Evolutionary conservation across 2,113 vertebrate genomes (phyloP).

Genomic region (Phyllostomus discolor): DNA sequence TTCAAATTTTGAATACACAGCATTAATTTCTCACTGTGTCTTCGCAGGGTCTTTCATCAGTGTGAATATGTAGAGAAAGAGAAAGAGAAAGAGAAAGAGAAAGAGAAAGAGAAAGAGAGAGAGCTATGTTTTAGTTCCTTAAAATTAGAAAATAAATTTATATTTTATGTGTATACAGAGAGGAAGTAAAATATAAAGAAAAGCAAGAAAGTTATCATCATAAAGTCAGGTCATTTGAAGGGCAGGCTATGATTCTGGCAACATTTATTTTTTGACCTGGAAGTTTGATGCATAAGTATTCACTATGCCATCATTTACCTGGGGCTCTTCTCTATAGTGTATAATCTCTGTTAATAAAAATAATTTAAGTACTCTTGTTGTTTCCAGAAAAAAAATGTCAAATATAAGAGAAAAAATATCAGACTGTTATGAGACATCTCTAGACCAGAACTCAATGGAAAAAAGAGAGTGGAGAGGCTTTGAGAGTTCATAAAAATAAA

Average conservation of each 20-base stretch:
- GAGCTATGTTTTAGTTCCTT: neutral
- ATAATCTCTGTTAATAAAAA: neutral
- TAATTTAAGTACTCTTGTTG: neutral
- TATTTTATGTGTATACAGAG: neutral
- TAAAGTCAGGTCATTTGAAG: neutral
- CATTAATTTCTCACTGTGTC: neutral
- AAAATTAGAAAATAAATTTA: neutral
- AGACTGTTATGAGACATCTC: neutral
- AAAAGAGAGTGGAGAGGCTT: neutral
- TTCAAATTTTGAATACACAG: neutral
- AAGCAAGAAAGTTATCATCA: neutral
- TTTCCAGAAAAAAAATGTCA: neutral
- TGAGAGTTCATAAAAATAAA: neutral
- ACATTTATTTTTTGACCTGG: neutral
- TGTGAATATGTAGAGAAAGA: neutral
- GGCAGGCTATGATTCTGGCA: neutral
- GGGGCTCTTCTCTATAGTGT: neutral
- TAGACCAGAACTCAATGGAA: neutral
- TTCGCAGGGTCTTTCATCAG: neutral
- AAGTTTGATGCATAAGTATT: neutral
- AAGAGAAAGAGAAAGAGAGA: neutral
- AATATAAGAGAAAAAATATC: neutral
- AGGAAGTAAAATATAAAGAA: neutral
- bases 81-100: neutral
- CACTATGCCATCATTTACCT: neutral